Evolutionary conservation across 2,888 invertebrate species (phyloP).

Genomic region (Cephus sareptanus): DNA sequence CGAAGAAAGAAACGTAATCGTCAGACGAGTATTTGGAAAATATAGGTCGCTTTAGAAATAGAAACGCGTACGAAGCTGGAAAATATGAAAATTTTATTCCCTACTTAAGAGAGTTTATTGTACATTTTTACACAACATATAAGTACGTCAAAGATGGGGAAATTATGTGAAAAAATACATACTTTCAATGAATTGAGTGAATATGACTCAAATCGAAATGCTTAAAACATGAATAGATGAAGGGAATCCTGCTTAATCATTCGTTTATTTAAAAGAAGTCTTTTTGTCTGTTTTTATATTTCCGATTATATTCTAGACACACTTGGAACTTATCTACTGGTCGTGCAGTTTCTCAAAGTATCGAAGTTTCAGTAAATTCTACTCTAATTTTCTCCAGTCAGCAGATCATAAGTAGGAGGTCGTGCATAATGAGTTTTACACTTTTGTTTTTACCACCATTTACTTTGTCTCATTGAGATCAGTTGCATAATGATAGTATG

Average conservation of each 20-base stretch:
- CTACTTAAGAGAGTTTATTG: slow-evolving; percentile 9
- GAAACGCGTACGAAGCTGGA: not conserved
- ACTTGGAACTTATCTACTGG: not conserved
- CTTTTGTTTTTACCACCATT: not conserved
- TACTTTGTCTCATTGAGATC: not conserved
- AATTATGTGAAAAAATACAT: slow-evolving; percentile 38
- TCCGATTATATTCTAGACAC: not conserved
- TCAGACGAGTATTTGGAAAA: not conserved
- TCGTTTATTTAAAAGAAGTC: not conserved
- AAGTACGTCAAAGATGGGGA: slow-evolving; percentile 39
- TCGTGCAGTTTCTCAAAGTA: not conserved
- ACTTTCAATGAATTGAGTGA: slow-evolving; percentile 15
- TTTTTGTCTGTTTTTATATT: not conserved
- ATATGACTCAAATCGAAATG: not conserved
- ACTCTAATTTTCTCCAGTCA: not conserved
- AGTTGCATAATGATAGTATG: not conserved
- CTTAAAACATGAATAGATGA: not conserved
- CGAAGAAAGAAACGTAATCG: not conserved
- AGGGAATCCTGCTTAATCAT: not conserved
- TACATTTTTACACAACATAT: slow-evolving; percentile 25
- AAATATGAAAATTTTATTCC: slow-evolving; percentile 16
- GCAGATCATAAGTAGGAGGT: not conserved
- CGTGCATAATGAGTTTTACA: not conserved
- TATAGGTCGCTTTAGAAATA: not conserved
- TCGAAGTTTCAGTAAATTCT: not conserved